Conservation (phyloP, 2,888 invertebrate species). For the Osedax frankpressi region DNA sequence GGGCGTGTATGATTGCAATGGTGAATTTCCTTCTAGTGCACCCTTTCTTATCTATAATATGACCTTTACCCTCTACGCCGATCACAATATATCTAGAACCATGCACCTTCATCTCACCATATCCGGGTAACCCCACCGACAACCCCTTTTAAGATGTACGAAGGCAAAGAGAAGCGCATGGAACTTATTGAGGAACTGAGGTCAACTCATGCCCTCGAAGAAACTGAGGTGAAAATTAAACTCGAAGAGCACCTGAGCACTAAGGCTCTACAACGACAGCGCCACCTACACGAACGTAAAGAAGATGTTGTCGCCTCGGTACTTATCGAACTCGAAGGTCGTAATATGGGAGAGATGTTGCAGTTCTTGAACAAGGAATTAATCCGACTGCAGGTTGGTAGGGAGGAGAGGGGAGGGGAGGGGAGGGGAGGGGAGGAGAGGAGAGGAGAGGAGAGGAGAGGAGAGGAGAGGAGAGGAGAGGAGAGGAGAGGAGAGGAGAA, state of each 20-base stretch:
- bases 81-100: too few species aligned
- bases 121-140: too few species aligned
- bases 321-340: constrained; percentile 60
- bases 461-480: too few species aligned
- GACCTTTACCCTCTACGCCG: too few species aligned
- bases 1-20: too few species aligned
- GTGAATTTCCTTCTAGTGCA: not conserved
- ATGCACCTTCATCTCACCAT: too few species aligned
- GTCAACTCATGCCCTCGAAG: constrained; percentile 54
- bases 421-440: too few species aligned
- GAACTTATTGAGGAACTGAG: constrained; percentile 62
- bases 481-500: too few species aligned
- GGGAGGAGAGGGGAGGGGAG: too few species aligned
- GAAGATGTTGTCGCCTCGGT: constrained; percentile 51
- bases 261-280: constrained; percentile 41
- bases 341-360: constrained; percentile 57
- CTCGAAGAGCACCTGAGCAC: constrained; percentile 41
- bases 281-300: constrained; percentile 41
- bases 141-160: constrained; percentile 52
- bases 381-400: constrained; percentile 60
- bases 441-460: too few species aligned
- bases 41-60: not conserved
- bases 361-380: constrained; percentile 68
- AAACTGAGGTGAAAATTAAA: constrained; percentile 48
- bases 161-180: constrained; percentile 58